A percentile compares a stretch with the other conserved stretches of the same genome.
Conservation (phyloP, 2,113 vertebrate species). For the Callithrix jacchus region DNA sequence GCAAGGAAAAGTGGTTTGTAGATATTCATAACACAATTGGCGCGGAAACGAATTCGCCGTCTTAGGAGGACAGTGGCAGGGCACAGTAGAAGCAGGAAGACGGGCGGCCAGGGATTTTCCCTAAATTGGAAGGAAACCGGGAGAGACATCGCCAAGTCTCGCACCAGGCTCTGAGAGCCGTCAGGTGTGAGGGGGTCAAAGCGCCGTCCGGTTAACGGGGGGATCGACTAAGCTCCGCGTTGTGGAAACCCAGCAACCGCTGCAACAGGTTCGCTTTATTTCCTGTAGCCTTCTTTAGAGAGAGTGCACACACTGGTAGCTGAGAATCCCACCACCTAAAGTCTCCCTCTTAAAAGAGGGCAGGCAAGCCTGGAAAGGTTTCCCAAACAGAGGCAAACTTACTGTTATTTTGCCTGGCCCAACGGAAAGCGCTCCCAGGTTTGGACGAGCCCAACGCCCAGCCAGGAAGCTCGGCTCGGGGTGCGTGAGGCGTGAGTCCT, state of each 20-base stretch:
- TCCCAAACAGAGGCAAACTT: background rate
- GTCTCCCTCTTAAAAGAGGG: background rate
- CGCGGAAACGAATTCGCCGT: constrained; percentile 41
- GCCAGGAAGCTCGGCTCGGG: background rate
- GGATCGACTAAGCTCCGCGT: background rate
- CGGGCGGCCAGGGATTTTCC: background rate
- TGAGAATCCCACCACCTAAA: background rate
- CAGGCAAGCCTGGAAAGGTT: background rate
- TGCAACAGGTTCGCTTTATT: background rate
- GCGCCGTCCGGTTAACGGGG: background rate
- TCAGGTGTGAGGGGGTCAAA: background rate
- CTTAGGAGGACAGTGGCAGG: background rate
- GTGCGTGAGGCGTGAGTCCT: too few relatives aligned
- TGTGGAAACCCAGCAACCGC: background rate
- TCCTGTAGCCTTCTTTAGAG: background rate
- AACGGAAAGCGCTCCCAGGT: background rate
- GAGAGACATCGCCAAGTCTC: background rate
- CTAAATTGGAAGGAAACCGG: background rate
- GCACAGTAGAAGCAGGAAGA: background rate
- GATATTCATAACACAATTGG: background rate
- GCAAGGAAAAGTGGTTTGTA: constrained; percentile 24
- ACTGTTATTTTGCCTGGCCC: background rate
- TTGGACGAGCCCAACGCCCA: background rate
- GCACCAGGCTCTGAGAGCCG: background rate
- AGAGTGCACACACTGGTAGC: background rate